These are phyloP conservation scores for Aleadryas rufinucha DNA, from an alignment of 2,113 vertebrate genomes.

Conservation along the genomic window DNA sequence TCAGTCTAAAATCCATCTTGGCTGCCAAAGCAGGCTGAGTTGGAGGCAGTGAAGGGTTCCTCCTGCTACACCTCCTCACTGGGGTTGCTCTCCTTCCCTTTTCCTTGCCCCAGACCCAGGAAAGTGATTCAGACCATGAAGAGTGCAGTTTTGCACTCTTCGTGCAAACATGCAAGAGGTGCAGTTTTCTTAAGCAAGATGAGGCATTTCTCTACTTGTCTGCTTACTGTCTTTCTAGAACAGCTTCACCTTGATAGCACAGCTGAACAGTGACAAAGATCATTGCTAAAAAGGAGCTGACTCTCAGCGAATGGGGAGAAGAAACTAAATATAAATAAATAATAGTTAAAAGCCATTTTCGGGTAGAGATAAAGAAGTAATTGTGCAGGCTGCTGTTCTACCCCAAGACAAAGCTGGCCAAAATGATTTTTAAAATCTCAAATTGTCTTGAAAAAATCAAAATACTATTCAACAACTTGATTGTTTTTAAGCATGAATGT, in stretches of 20 bases:
- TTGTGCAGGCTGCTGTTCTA: background rate
- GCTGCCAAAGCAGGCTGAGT: background rate
- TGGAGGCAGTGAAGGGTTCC: background rate
- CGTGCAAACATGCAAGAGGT: fast-evolving
- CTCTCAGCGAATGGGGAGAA: background rate
- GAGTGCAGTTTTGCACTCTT: background rate
- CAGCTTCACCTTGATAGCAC: background rate
- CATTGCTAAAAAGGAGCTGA: background rate
- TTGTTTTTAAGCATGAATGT: background rate
- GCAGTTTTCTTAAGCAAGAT: background rate
- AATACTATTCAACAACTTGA: background rate
- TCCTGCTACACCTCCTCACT: background rate
- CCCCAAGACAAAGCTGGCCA: background rate
- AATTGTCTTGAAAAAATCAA: background rate
- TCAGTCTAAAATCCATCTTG: background rate
- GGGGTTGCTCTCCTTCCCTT: background rate
- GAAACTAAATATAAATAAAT: background rate
- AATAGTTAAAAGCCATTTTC: background rate
- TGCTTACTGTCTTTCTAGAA: background rate
- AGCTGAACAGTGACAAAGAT: background rate
- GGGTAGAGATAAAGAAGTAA: background rate
- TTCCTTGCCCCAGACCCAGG: background rate
- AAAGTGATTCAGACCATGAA: background rate
- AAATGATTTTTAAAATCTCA: background rate
- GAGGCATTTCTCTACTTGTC: background rate